These are phyloP conservation scores for Pteromalus puparum DNA, from an alignment of 1,140 invertebrate genomes.

Conservation along the genomic window DNA sequence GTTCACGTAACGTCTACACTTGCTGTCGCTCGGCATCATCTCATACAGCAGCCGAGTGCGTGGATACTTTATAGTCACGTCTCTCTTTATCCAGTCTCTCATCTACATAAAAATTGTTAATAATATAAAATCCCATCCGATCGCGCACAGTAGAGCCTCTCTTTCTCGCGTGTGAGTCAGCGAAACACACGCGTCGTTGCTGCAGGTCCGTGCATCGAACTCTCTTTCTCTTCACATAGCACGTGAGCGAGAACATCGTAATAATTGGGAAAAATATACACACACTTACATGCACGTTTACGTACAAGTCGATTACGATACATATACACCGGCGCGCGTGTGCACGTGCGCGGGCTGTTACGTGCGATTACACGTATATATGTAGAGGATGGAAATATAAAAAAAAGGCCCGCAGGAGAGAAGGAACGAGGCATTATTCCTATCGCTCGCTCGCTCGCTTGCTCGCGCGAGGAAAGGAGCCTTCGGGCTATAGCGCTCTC, in stretches of 20 bases:
- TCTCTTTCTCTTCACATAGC: not conserved
- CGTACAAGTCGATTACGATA: constrained; percentile 7
- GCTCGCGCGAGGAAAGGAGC: constrained; percentile 14
- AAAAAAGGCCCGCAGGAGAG: not conserved
- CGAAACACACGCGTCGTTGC: not conserved
- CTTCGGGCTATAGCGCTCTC: not conserved
- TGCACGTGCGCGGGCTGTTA: not conserved
- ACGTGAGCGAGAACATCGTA: not conserved
- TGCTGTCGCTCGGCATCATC: not conserved
- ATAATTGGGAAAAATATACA: constrained; percentile 38
- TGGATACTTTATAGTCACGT: not conserved
- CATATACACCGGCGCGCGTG: too few relatives aligned
- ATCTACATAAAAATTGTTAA: constrained; percentile 15
- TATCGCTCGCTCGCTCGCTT: not conserved
- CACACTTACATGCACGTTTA: not conserved
- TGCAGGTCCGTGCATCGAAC: not conserved
- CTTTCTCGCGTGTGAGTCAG: constrained; percentile 6
- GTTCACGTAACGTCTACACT: not conserved
- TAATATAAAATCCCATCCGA: constrained; percentile 6
- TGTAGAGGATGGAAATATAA: not conserved
- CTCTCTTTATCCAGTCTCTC: not conserved
- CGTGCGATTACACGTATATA: constrained; percentile 17
- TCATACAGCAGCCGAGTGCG: not conserved
- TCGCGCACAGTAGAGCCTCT: not conserved
- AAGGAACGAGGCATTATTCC: constrained; percentile 38